Conservation (phyloP, 2,797 vertebrate species). For the Hydrocynus forskahlii region DNA sequence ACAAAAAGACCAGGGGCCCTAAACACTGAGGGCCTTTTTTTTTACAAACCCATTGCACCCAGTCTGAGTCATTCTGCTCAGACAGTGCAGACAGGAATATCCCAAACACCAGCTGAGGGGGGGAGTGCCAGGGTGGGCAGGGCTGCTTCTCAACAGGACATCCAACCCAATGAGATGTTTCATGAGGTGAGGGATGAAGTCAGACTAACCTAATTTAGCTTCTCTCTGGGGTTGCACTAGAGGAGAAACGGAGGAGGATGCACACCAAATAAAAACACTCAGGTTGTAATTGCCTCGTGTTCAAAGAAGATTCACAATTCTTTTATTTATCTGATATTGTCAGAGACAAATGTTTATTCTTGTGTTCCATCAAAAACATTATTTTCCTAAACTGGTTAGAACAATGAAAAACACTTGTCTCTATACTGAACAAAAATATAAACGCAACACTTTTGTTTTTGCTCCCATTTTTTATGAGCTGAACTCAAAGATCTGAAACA, state of each 20-base stretch:
- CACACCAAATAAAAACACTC: neutral
- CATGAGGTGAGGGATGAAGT: neutral
- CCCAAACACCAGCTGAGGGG: neutral
- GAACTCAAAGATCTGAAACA: too few relatives aligned
- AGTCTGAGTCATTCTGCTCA: constrained; percentile 14
- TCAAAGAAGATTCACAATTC: neutral
- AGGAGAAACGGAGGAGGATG: neutral
- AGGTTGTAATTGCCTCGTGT: constrained; percentile 11
- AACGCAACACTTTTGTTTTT: too few relatives aligned
- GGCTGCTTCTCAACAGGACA: neutral
- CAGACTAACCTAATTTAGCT: neutral
- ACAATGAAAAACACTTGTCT: neutral
- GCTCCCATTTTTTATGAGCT: too few relatives aligned
- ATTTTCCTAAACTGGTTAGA: neutral
- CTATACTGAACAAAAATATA: too few relatives aligned
- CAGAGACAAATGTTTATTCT: too few relatives aligned
- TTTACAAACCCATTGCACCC: constrained; percentile 16
- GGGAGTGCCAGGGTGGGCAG: neutral
- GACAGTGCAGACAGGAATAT: constrained; percentile 5
- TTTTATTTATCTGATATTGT: neutral
- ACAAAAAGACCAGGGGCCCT: constrained; percentile 6
- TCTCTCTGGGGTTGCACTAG: neutral
- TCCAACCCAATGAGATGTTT: neutral
- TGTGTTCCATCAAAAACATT: too few relatives aligned
- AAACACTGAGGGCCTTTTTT: constrained; percentile 2